Percentiles rank a stretch among this genome's conserved stretches.
Evolutionary conservation across 2,797 vertebrate genomes (phyloP).

Genomic region (Gymnodraco acuticeps): DNA sequence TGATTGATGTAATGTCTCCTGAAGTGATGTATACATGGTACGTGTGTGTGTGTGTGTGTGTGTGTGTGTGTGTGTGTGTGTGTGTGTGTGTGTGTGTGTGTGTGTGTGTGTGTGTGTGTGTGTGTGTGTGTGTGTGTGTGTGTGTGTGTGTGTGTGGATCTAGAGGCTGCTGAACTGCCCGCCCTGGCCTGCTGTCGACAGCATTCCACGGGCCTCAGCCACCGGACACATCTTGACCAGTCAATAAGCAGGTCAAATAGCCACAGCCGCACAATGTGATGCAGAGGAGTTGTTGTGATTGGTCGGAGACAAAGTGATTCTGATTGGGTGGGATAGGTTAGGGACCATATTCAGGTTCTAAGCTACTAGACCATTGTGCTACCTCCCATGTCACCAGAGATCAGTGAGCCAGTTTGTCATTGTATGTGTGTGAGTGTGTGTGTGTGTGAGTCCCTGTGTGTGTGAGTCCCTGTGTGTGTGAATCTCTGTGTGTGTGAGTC

Average conservation of each 20-base stretch:
- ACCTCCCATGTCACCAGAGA: conserved; percentile 42
- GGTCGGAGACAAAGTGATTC: conserved; percentile 31
- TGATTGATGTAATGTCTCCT: too few relatives aligned
- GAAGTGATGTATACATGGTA: too few relatives aligned
- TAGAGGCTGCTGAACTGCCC: conserved; percentile 59
- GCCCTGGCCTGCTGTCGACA: conserved; percentile 55
- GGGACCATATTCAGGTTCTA: conserved; percentile 42
- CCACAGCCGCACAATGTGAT: conserved; percentile 1
- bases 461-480: not conserved
- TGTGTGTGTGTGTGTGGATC: conserved; percentile 26
- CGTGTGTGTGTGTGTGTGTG: too few relatives aligned
- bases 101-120: conserved; percentile 16
- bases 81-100: not conserved
- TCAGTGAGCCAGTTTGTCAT: conserved; percentile 41
- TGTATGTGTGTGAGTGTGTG: conserved; percentile 16
- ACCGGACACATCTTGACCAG: conserved; percentile 52
- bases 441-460: not conserved
- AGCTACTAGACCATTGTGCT: conserved; percentile 49
- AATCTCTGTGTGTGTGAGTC: too few relatives aligned
- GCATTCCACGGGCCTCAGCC: conserved; percentile 64
- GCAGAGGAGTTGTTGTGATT: conserved; percentile 22
- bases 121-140: conserved; percentile 20
- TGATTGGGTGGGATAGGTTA: conserved; percentile 47
- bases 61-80: not conserved
- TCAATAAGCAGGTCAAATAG: conserved; percentile 64